These are phyloP conservation scores for Zaprionus capensis DNA, from an alignment of 1,140 invertebrate genomes.

Conservation along the genomic window DNA sequence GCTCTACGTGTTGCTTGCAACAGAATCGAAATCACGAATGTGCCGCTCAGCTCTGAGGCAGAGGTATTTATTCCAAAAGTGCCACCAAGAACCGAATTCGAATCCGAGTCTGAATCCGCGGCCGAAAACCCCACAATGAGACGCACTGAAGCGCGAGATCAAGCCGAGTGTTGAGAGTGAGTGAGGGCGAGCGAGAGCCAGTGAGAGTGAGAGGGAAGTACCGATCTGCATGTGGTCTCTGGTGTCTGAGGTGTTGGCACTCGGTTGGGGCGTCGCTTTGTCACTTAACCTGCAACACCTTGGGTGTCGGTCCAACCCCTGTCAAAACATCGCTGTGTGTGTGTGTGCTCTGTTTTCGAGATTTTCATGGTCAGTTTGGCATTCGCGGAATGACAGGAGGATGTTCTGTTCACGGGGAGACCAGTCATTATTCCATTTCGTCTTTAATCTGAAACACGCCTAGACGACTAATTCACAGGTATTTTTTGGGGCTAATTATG, in stretches of 20 bases:
- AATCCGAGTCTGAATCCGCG: slow-evolving; percentile 4
- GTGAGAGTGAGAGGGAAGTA: slow-evolving; percentile 3
- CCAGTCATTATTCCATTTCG: slow-evolving; percentile 44
- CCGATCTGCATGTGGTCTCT: slow-evolving; percentile 40
- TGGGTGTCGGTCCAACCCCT: slow-evolving; percentile 44
- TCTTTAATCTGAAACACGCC: slow-evolving; percentile 33
- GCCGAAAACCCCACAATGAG: slow-evolving; percentile 33
- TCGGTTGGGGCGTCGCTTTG: slow-evolving; percentile 53
- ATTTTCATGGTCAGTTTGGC: slow-evolving; percentile 78
- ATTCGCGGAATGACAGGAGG: slow-evolving; percentile 68
- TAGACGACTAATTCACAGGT: slow-evolving; percentile 12
- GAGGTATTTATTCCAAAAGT: slow-evolving; percentile 66
- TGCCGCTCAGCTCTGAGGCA: slow-evolving; percentile 34
- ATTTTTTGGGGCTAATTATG: slow-evolving; percentile 53
- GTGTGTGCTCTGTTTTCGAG: slow-evolving; percentile 46
- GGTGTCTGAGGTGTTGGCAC: slow-evolving; percentile 45
- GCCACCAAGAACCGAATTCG: slow-evolving; percentile 31
- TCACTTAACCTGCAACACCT: slow-evolving; percentile 79
- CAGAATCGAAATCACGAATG: slow-evolving; percentile 66
- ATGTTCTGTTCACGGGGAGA: slow-evolving; percentile 53
- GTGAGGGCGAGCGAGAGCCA: neutral
- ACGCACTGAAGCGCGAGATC: slow-evolving; percentile 55
- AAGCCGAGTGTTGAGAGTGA: neutral
- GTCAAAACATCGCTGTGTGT: slow-evolving; percentile 5
- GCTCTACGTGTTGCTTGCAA: slow-evolving; percentile 25